phyloP scores from a whole-genome alignment of 1,140 invertebrate genomes.

The Atta texana region DNA sequence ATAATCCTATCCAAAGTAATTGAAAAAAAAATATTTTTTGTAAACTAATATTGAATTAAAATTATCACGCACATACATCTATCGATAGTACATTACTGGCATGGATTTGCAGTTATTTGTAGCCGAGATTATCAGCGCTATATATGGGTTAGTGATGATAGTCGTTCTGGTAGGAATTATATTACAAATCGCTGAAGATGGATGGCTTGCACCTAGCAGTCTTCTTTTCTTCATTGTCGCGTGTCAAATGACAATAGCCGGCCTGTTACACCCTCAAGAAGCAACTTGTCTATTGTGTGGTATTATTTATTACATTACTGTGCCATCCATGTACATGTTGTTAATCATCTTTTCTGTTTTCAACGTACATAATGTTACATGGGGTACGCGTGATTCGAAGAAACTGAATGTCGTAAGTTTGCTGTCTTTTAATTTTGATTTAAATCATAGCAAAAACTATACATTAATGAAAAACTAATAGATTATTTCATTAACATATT shows the following conservation, averaged over 20 bases:
- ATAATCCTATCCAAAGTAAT: too few relatives aligned
- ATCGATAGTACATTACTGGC: background rate
- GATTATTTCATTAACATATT: conserved; percentile 11
- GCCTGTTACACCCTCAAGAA: conserved; percentile 94
- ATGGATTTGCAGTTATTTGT: conserved; percentile 88
- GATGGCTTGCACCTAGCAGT: conserved; percentile 92
- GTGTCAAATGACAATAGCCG: conserved; percentile 89
- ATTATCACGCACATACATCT: background rate
- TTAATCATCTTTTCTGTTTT: conserved; percentile 96
- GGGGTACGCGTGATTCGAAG: conserved; percentile 94
- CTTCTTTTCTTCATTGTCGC: conserved; percentile 91
- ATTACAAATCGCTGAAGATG: conserved; percentile 93
- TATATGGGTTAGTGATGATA: conserved; percentile 97
- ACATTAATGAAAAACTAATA: background rate
- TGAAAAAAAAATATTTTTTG: too few relatives aligned
- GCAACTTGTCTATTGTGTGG: conserved; percentile 92
- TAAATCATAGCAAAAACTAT: background rate
- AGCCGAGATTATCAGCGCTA: conserved; percentile 91
- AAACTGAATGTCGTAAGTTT: conserved; percentile 63
- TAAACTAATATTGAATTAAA: background rate
- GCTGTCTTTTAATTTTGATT: background rate
- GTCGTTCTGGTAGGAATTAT: conserved; percentile 95
- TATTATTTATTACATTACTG: conserved; percentile 95
- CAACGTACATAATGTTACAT: conserved; percentile 95
- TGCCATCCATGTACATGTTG: conserved; percentile 97